Conservation (phyloP, 2,888 invertebrate genomes). For the Andrena fulva region DNA sequence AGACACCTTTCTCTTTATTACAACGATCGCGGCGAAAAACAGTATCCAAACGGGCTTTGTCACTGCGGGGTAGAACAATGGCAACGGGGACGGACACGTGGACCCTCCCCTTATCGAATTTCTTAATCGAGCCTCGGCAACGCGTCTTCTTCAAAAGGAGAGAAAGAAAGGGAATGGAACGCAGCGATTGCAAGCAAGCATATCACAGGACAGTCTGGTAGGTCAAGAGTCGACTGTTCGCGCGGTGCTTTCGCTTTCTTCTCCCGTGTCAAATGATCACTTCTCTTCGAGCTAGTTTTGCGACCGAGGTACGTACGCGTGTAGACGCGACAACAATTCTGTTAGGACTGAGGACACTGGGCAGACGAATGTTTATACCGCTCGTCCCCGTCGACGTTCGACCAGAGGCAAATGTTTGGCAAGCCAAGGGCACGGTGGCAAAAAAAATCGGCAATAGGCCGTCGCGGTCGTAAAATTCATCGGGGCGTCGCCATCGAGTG, state of each 20-base stretch:
- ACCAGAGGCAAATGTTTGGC: conserved; percentile 48
- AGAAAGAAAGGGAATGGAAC: background rate
- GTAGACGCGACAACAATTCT: background rate
- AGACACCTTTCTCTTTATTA: conserved; percentile 48
- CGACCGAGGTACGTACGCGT: background rate
- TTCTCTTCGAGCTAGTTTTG: background rate
- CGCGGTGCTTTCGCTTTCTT: background rate
- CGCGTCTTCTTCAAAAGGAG: background rate
- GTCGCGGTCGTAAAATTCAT: conserved; percentile 46
- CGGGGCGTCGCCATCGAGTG: conserved; percentile 36
- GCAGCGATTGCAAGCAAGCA: background rate
- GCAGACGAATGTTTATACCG: background rate
- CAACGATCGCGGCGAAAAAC: conserved; percentile 45
- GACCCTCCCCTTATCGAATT: conserved; percentile 28
- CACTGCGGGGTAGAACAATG: conserved; percentile 45
- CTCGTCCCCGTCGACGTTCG: conserved; percentile 12
- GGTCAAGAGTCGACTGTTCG: conserved; percentile 14
- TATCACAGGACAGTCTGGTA: conserved; percentile 8
- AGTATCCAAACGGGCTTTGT: conserved; percentile 48
- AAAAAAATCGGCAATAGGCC: conserved; percentile 4
- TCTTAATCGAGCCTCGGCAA: background rate
- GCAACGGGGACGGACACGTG: background rate
- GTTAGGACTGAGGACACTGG: background rate
- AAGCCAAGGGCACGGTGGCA: conserved; percentile 23
- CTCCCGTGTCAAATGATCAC: conserved; percentile 25